Base-by-base conservation (phyloP, 2,888 invertebrate genomes). In the Clitarchus hookeri region DNA sequence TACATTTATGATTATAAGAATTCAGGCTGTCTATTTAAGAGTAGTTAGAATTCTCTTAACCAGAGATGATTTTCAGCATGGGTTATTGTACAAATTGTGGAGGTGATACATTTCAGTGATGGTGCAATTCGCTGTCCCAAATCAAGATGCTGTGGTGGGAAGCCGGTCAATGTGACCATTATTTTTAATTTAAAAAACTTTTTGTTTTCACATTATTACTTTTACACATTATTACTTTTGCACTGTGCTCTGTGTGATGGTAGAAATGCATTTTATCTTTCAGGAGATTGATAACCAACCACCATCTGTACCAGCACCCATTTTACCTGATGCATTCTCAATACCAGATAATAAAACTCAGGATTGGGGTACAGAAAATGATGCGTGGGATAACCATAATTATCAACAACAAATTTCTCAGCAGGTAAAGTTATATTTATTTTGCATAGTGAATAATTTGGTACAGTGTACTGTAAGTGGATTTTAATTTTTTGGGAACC, bases 281-380 rank as follows among this genome's bases (percentile, higher is more conserved):
- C 88, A 89, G 80, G 84, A 89, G 36, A 84, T 86, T 82, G 86
- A 85, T n/a, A 89, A 88, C 78, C 79, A 88, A 13, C 90, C 90
- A n/a, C 90, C 91, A 25, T 87, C 89, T 44, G 88, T 89, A 87
- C 90, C 89, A 23, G 90, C 90, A 44, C 89, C 90, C n/a, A 89
- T 89, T 19, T 83, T 89, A 44, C 89, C 89, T n/a, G 86, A 88
- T 44, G 88, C 87, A 65, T 88, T 88, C 83, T 86, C 88, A 44
- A 86, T 88, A 44, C 84, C 86, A 26, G 86, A 65, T 65, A 23
- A 65, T n/a, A 12, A 79, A 44, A 26, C 84, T 26, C 84, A 86
- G 19, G 82, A 84, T 9, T 82, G 83, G 84, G 44, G 54, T 65
- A 80, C 85, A 19, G 87, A 88, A n/a, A 79, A 85, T 53, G 87